Evolutionary conservation across 2,888 invertebrate genomes (phyloP), one percentile per base, ranked within the genome.

Genomic region (Brachynemurus nebulosus): DNA sequence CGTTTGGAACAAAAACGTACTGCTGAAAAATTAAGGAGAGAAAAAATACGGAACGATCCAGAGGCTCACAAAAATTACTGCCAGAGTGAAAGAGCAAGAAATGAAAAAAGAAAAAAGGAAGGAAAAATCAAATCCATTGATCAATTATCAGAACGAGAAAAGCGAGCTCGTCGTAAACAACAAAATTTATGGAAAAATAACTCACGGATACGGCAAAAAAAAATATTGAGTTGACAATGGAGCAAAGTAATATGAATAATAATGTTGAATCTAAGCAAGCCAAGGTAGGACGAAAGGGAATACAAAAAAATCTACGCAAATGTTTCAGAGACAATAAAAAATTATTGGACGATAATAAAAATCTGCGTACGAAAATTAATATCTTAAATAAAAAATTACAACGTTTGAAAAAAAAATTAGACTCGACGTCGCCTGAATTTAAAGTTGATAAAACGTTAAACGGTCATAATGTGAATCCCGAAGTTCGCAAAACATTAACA

Each of bases 1-100:
- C 7, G 35, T 35, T 35, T 35, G 35, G 35, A 35, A 35, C 7
- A 35, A 35, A 35, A 35, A 35, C 35, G 35, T 35, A 35, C 16
- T 17, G 3, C 35, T 35, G 35, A 35, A 35, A 2, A 6, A 35
- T 35, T 35, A 6, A 35, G 35, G 5, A 35, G 35, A 17, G 16
- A 35, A 35, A 35, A 35, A 35, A 35, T 35, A 35, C 14, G 17
- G 5, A 35, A 35, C 3, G 35, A 35, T 35, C 35, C 35, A 4
- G 7, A 35, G 7, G 35, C 35, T 35, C 16, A 35, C 17, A 6
- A 35, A 35, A 35, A 35, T 4, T 2, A 35, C 17, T 35, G 3
- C 12, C 7, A 35, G 3, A 35, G 5, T 3, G 35, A 2, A 35
- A 35, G 35, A 35, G 7, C 8, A 4, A 35, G 7, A 17, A 35